phyloP scores from a whole-genome alignment of 2,113 vertebrate genomes.

The Eulemur rufifrons region DNA sequence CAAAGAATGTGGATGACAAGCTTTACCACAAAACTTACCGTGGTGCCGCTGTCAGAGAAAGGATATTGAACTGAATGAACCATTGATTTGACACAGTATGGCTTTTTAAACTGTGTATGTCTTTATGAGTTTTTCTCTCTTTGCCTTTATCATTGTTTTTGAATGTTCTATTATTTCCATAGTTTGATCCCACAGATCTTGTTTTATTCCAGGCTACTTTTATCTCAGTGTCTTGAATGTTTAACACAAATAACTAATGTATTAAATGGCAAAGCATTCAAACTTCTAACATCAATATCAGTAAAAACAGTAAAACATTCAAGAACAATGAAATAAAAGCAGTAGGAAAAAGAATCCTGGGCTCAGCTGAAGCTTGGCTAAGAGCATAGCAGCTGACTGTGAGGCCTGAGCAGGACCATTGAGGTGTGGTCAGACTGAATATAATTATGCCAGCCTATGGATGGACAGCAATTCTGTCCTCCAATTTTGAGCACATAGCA shows the following conservation, averaged over 20 bases:
- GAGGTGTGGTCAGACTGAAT: neutral
- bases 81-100: conserved; percentile 40
- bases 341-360: neutral
- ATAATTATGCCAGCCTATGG: neutral
- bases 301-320: neutral
- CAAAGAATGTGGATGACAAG: neutral
- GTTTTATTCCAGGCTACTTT: conserved; percentile 47
- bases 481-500: neutral
- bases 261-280: conserved; percentile 29
- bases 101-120: conserved; percentile 24
- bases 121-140: conserved; percentile 15
- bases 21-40: conserved; percentile 32
- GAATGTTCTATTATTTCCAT: conserved; percentile 20
- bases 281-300: neutral
- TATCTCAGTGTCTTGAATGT: conserved; percentile 53
- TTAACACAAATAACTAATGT: conserved; percentile 35
- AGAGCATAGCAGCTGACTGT: neutral
- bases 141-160: conserved; percentile 51
- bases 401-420: neutral
- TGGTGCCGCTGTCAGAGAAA: neutral
- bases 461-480: neutral
- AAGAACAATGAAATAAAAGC: conserved; percentile 41
- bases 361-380: neutral
- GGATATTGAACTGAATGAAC: neutral
- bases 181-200: conserved; percentile 39